Percentiles rank a stretch among this genome's conserved stretches.
phyloP scores from a whole-genome alignment of 2,888 invertebrate genomes.

The Willowsia nigromaculata region DNA sequence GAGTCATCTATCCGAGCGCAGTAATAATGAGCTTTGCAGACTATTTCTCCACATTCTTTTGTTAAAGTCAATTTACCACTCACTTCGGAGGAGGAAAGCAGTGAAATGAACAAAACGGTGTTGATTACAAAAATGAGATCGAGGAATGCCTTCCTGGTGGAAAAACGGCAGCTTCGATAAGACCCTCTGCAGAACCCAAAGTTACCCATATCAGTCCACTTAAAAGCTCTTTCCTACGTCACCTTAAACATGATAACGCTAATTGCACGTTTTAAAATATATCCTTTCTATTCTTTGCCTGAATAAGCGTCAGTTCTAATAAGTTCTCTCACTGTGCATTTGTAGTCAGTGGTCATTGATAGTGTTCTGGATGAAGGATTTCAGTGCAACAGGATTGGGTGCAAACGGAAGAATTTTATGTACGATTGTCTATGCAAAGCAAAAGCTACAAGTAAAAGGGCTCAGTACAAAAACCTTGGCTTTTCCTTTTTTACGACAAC shows the following conservation, averaged over 20 bases:
- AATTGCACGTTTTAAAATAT: too few relatives aligned
- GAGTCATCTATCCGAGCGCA: constrained; percentile 55
- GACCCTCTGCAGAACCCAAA: background rate
- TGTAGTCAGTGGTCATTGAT: too few relatives aligned
- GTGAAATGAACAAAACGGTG: background rate
- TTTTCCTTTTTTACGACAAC: background rate
- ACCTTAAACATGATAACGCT: background rate
- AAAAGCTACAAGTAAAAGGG: background rate
- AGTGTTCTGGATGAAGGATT: constrained; percentile 48
- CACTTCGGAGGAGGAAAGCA: background rate
- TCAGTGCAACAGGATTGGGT: background rate
- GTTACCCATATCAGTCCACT: constrained; percentile 32
- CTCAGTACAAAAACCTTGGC: too few relatives aligned
- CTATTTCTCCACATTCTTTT: constrained; percentile 66
- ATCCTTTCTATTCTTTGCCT: too few relatives aligned
- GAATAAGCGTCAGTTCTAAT: too few relatives aligned
- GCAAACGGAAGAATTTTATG: background rate
- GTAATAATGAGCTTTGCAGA: constrained; percentile 67
- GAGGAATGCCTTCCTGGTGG: background rate
- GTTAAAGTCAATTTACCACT: constrained; percentile 58
- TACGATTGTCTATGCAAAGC: background rate
- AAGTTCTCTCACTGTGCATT: too few relatives aligned
- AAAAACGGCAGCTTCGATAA: background rate
- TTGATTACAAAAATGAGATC: constrained; percentile 32
- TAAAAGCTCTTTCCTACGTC: background rate